phyloP scores from a whole-genome alignment of 2,797 vertebrate genomes.

The Fratercula arctica region DNA sequence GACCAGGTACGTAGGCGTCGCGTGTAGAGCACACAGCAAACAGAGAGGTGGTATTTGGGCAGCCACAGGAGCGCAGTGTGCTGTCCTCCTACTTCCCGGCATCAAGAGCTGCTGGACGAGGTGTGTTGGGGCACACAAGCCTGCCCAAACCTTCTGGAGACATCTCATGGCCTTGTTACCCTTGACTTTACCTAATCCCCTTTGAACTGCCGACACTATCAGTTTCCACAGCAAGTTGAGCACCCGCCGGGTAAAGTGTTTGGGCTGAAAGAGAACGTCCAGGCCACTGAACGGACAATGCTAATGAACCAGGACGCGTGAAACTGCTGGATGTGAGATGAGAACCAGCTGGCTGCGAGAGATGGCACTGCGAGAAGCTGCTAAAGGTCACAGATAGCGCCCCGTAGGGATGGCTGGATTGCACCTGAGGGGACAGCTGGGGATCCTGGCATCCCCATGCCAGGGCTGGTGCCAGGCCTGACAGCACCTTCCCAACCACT shows the following conservation, averaged over 20 bases:
- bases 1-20: neutral
- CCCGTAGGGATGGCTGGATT: neutral
- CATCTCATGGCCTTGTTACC: no score
- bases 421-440: fast-evolving
- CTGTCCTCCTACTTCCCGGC: neutral
- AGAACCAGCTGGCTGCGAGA: neutral
- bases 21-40: neutral
- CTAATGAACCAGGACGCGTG: fast-evolving
- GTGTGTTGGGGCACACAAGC: neutral
- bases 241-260: neutral
- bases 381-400: neutral
- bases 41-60: neutral
- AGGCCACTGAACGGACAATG: neutral
- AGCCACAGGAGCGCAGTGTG: no score
- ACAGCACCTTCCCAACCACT: neutral
- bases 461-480: neutral
- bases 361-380: neutral
- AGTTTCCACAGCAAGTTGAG: neutral
- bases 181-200: neutral
- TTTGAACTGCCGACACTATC: neutral
- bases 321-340: neutral
- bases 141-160: neutral
- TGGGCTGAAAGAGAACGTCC: neutral
- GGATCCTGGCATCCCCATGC: neutral
- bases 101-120: neutral